Percentiles rank a stretch among this genome's conserved stretches.
These are phyloP conservation scores for Artemia sp. DNA, from an alignment of 2,888 invertebrate species.

Conservation along the genomic window DNA sequence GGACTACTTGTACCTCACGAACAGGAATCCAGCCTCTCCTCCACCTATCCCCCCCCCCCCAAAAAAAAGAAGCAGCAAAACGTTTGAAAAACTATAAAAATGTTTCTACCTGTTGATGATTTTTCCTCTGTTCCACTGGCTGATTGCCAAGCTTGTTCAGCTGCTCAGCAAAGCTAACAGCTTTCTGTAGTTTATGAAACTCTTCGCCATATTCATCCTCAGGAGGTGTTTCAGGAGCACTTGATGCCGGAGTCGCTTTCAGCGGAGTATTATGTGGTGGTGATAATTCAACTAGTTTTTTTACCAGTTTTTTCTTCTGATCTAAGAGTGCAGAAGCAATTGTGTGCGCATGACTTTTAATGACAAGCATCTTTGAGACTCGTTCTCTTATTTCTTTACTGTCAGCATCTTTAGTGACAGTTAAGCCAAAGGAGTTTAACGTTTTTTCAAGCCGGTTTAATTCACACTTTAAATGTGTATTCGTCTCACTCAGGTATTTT, in stretches of 20 bases:
- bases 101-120: neutral
- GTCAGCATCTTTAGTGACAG: constrained; percentile 49
- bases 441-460: constrained; percentile 44
- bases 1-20: no score
- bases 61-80: no score
- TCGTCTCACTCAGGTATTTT: constrained; percentile 56
- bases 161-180: constrained; percentile 57
- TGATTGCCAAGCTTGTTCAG: constrained; percentile 27
- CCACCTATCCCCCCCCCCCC: no score
- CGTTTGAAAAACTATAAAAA: no score
- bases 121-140: neutral
- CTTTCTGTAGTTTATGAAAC: constrained; percentile 41
- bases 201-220: constrained; percentile 19
- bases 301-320: constrained; percentile 34
- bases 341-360: constrained; percentile 32
- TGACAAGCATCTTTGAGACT: constrained; percentile 1
- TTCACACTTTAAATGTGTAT: constrained; percentile 28
- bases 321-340: constrained; percentile 33
- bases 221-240: constrained; percentile 9
- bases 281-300: constrained; percentile 12
- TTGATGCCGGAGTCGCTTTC: neutral
- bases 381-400: constrained; percentile 38
- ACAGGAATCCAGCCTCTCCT: no score
- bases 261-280: constrained; percentile 13
- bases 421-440: constrained; percentile 48